phyloP scores from a whole-genome alignment of 2,888 invertebrate species.

The Omphaloscelis lunosa region DNA sequence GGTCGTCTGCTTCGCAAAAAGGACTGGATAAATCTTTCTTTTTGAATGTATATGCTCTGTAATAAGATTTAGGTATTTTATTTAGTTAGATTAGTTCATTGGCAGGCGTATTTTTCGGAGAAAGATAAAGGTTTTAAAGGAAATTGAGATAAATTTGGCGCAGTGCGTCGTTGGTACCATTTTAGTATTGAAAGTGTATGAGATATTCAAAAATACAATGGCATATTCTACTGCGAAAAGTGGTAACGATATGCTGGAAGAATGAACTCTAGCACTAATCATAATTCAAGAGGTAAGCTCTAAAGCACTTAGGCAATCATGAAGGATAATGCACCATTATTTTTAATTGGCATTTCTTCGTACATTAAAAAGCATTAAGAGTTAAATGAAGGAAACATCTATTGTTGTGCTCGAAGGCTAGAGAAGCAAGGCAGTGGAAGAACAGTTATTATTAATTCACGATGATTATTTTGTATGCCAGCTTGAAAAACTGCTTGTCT shows the following conservation, averaged over 20 bases:
- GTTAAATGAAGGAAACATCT: conserved; percentile 30
- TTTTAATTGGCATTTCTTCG: conserved; percentile 38
- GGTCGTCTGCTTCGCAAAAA: conserved; percentile 37
- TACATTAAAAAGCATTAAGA: conserved; percentile 25
- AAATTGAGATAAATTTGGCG: not conserved
- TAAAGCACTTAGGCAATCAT: conserved; percentile 22
- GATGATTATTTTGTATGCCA: conserved; percentile 48
- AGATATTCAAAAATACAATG: not conserved
- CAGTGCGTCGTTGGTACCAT: conserved; percentile 6
- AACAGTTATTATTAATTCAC: conserved; percentile 42
- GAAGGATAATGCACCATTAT: conserved; percentile 17
- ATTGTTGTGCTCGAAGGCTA: conserved; percentile 30
- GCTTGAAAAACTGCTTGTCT: conserved; percentile 34
- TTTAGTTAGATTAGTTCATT: conserved; percentile 33
- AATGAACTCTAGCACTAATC: not conserved
- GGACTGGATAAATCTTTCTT: conserved; percentile 38
- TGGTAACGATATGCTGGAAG: not conserved
- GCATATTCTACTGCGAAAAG: not conserved
- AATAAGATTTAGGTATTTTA: conserved; percentile 42
- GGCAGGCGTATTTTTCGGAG: not conserved
- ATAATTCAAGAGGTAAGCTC: not conserved
- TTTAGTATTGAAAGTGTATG: not conserved
- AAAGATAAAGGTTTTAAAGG: not conserved
- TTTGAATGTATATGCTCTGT: conserved; percentile 38
- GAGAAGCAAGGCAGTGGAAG: conserved; percentile 26